Evolutionary conservation across 92 coral and sea anemone species (phyloP).

Genomic region (Siderastrea radians): DNA sequence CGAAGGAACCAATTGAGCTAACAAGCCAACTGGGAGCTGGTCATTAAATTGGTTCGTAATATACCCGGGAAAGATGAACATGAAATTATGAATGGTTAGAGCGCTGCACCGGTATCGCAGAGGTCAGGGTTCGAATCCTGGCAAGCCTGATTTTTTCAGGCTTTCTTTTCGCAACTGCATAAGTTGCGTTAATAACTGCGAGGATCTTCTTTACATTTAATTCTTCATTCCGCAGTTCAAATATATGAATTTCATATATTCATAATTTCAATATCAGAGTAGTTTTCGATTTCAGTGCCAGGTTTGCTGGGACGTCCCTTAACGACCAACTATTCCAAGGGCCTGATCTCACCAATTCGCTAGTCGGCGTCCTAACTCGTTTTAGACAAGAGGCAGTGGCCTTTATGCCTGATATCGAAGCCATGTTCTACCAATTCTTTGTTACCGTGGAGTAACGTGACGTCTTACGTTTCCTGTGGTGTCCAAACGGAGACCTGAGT

Average conservation of each 20-base stretch:
- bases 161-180: too few species aligned
- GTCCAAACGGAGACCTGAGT: slow-evolving; percentile 46
- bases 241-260: too few species aligned
- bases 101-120: too few species aligned
- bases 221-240: too few species aligned
- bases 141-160: too few species aligned
- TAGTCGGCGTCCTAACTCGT: slow-evolving; percentile 51
- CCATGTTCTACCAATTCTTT: slow-evolving; percentile 67
- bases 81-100: too few species aligned
- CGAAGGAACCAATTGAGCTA: not conserved
- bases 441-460: slow-evolving; percentile 60
- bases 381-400: slow-evolving; percentile 69
- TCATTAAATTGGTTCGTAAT: too few species aligned
- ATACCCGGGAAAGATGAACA: too few species aligned
- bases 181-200: too few species aligned
- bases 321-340: slow-evolving; percentile 69
- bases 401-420: slow-evolving; percentile 65
- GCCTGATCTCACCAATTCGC: slow-evolving; percentile 57
- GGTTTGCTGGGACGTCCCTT: slow-evolving; percentile 61
- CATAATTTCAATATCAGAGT: slow-evolving; percentile 25
- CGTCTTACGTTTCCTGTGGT: slow-evolving; percentile 58
- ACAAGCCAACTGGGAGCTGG: too few species aligned
- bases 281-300: slow-evolving; percentile 71
- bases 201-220: too few species aligned
- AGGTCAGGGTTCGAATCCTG: too few species aligned